phyloP scores from a whole-genome alignment of 1,140 invertebrate genomes.

The Mercenaria mercenaria region DNA sequence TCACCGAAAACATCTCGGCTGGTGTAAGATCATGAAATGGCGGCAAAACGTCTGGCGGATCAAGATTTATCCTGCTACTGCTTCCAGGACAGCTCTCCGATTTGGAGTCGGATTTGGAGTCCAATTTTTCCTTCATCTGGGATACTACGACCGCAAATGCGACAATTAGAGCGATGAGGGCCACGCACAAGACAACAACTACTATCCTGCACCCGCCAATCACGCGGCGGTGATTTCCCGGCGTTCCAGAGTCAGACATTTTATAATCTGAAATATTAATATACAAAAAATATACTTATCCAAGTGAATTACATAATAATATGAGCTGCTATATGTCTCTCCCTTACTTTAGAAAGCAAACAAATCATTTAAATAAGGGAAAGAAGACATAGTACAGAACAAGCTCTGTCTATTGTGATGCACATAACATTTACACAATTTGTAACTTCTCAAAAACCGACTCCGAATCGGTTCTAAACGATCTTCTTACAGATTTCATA shows the following conservation, averaged over 20 bases:
- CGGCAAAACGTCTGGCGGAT: constrained; percentile 49
- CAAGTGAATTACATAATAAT: too few relatives aligned
- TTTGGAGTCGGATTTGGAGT: constrained; percentile 21
- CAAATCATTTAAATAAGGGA: too few relatives aligned
- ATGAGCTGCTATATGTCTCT: too few relatives aligned
- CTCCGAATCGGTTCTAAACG: too few relatives aligned
- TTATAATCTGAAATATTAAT: constrained; percentile 2
- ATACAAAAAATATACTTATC: too few relatives aligned
- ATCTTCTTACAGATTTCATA: too few relatives aligned
- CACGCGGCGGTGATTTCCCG: constrained; percentile 7
- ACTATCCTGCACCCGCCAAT: constrained; percentile 27
- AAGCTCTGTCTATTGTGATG: too few relatives aligned
- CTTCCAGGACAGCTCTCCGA: constrained; percentile 43
- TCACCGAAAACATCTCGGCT: constrained; percentile 63
- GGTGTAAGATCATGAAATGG: constrained; percentile 73
- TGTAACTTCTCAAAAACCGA: too few relatives aligned
- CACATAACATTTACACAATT: too few relatives aligned
- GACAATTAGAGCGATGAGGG: neutral
- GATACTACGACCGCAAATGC: constrained; percentile 38
- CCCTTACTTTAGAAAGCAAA: too few relatives aligned
- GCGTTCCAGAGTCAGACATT: neutral
- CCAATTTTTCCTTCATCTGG: constrained; percentile 13
- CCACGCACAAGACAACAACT: neutral
- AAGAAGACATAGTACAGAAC: too few relatives aligned
- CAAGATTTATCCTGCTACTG: constrained; percentile 31